These are phyloP conservation scores for Hipposideros armiger DNA, from an alignment of 2,113 vertebrate genomes.

Conservation along the genomic window DNA sequence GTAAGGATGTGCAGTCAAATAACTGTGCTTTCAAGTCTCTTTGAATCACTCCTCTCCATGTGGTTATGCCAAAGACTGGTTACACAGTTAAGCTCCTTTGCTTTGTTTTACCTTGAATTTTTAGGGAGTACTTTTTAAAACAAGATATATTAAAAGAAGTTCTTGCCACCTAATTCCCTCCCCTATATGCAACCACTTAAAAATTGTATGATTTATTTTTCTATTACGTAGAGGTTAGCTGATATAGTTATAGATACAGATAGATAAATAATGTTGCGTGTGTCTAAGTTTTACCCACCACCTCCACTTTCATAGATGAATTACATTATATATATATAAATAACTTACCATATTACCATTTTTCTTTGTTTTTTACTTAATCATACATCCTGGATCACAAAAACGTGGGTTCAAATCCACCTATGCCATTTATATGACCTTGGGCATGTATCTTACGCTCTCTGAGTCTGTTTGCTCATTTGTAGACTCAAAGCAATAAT, in stretches of 20 bases:
- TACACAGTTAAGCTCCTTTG: neutral
- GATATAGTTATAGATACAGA: neutral
- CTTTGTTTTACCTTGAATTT: conserved; percentile 13
- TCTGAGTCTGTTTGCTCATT: conserved; percentile 1
- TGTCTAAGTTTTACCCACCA: neutral
- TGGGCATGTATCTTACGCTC: neutral
- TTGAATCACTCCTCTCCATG: neutral
- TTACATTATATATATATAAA: neutral
- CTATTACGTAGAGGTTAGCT: neutral
- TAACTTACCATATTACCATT: neutral
- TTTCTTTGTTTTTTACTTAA: neutral
- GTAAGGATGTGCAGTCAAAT: neutral
- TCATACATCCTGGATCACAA: neutral
- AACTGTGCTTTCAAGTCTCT: neutral
- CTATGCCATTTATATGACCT: neutral
- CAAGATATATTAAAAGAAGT: conserved; percentile 32
- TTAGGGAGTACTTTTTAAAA: conserved; percentile 27
- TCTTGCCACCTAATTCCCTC: neutral
- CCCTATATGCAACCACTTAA: neutral
- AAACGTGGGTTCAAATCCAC: neutral
- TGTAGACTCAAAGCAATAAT: neutral
- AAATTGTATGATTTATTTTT: neutral
- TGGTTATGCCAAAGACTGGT: neutral
- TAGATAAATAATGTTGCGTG: neutral
- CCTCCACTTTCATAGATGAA: neutral